Evolutionary conservation across 2,113 vertebrate species (phyloP), one percentile per base, ranked within the genome.

Genomic region (Phycodurus eques): DNA sequence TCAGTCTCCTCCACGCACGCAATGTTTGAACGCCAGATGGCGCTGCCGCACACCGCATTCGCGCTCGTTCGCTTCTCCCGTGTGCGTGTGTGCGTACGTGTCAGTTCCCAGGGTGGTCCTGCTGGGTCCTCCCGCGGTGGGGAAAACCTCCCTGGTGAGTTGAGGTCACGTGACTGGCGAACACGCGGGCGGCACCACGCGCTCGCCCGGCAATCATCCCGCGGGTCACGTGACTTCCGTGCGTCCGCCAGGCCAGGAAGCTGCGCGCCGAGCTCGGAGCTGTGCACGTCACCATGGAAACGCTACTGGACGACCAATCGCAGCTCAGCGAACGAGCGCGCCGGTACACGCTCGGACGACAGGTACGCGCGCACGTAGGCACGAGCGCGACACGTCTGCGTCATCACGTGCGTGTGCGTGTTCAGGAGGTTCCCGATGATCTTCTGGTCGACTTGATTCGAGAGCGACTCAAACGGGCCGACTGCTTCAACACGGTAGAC

Each of bases 91-190:
- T 11, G 13, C 73, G 39, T 68, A 1, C 64, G 33, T 33, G 68
- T 76, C 82, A 98, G 97, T 93, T 76, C 95, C 96, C 73, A 93
- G 87, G 83, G 85, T 98, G 17, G 71, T 94, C 53, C 70, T 98
- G 63, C 79, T 99, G 44, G 97, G 96, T 3, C 95, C 97, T 1
- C 94, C 96, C 1, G 92, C 94, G 60, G 95, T 95, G 2, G 96
- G 96, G 56, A 98, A 97, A 83, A 93, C 89, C 0, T 95, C 95
- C 0, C 85, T 96, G 68, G 96, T 98, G 88, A 95, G 96, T 95
- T 70, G 13, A n/a, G 9, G 15, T 12, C 8, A 13, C 33, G 20
- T 27, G 44, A 27, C 27, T 27, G 27, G 27, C 27, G 1, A 27
- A 27, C 27, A 27, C 27, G 35, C 2, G 35, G 2, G 35, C 35